Evolutionary conservation across 2,888 invertebrate genomes (phyloP).

Genomic region (Coleophora deauratella): DNA sequence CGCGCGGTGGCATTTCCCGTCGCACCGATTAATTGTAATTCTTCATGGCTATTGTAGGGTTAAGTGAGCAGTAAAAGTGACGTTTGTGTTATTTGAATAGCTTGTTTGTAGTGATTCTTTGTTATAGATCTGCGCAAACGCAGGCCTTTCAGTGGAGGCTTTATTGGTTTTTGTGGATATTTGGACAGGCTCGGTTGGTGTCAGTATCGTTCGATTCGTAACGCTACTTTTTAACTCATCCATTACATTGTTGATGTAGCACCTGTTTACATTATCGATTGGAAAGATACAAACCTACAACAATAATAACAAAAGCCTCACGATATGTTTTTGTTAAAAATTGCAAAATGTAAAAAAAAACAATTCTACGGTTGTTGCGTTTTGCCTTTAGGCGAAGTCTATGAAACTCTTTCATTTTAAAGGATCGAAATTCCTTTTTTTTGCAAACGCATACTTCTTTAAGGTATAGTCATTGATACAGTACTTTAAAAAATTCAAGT

Average conservation of each 20-base stretch:
- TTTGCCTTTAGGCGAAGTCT: constrained; percentile 2
- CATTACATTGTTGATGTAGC: constrained; percentile 5
- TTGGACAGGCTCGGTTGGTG: constrained; percentile 30
- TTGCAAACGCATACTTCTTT: too few relatives aligned
- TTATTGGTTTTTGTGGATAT: constrained; percentile 31
- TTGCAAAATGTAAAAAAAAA: background rate
- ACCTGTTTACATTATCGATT: constrained; percentile 18
- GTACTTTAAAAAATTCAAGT: too few relatives aligned
- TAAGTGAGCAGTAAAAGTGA: constrained; percentile 63
- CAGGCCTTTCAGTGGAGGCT: constrained; percentile 23
- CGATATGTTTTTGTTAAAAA: background rate
- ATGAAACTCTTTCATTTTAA: too few relatives aligned
- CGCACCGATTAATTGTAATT: constrained; percentile 70
- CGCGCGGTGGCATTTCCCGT: constrained; percentile 64
- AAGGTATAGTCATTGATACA: too few relatives aligned
- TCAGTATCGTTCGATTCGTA: constrained; percentile 16
- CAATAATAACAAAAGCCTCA: background rate
- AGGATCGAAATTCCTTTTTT: background rate
- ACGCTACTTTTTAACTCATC: constrained; percentile 15
- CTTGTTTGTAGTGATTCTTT: constrained; percentile 30
- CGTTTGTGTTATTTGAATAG: constrained; percentile 49
- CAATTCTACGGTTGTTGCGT: constrained; percentile 7
- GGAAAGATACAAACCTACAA: constrained; percentile 2
- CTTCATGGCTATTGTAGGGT: constrained; percentile 69
- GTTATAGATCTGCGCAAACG: constrained; percentile 41